Conservation (phyloP, 2,888 invertebrate species). For the Sminthurides aquaticus region DNA sequence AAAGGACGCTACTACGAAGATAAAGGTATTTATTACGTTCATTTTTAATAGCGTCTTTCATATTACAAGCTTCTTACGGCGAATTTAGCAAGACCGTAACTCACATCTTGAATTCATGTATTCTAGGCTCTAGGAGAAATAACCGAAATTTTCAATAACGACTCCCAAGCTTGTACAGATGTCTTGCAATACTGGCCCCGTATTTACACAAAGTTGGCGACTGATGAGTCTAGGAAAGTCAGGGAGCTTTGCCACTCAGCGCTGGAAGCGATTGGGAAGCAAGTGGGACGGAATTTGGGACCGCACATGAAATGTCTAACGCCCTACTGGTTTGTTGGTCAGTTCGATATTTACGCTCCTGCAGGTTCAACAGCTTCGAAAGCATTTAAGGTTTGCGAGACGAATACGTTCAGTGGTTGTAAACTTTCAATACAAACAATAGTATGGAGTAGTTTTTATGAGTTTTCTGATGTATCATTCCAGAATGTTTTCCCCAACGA, state of each 20-base stretch:
- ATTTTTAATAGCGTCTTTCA: neutral
- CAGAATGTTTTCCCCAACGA: slow-evolving; percentile 69
- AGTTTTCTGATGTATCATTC: slow-evolving; percentile 1
- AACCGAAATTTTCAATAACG: slow-evolving; percentile 18
- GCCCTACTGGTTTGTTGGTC: slow-evolving; percentile 77
- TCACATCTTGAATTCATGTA: too few species aligned
- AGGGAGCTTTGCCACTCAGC: slow-evolving; percentile 28
- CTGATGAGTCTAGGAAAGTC: slow-evolving; percentile 38
- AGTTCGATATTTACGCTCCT: slow-evolving; percentile 77
- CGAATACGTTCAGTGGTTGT: too few species aligned
- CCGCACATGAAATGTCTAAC: slow-evolving; percentile 67
- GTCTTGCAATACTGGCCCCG: slow-evolving; percentile 24
- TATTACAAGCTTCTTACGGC: too few species aligned
- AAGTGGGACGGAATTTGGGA: slow-evolving; percentile 68
- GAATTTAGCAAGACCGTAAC: too few species aligned
- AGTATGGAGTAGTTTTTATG: too few species aligned
- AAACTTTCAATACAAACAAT: too few species aligned
- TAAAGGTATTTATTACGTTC: slow-evolving; percentile 27
- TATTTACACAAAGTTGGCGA: slow-evolving; percentile 24
- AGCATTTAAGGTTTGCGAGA: slow-evolving; percentile 52
- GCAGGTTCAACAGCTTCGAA: slow-evolving; percentile 64
- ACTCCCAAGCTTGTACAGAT: slow-evolving; percentile 10
- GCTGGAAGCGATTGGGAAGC: slow-evolving; percentile 28
- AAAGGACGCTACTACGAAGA: slow-evolving; percentile 39
- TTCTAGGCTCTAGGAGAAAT: slow-evolving; percentile 36